Percentiles rank a stretch among this genome's conserved stretches.
These are phyloP conservation scores for Melieria picta DNA, from an alignment of 2,888 invertebrate species.

Conservation along the genomic window DNA sequence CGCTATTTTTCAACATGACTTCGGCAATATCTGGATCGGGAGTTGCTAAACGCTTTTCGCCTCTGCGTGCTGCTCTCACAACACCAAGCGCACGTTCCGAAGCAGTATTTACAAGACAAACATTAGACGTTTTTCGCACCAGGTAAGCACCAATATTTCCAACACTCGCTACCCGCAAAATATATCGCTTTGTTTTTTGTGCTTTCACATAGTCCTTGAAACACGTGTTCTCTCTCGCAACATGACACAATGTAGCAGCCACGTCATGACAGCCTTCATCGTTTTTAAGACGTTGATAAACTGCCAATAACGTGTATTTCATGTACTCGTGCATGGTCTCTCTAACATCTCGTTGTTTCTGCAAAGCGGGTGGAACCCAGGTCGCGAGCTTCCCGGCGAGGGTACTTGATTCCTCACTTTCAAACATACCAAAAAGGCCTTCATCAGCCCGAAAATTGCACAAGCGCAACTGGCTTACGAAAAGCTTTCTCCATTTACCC, in stretches of 20 bases:
- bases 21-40: conserved; percentile 83
- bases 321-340: conserved; percentile 84
- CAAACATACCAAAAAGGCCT: conserved; percentile 84
- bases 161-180: conserved; percentile 78
- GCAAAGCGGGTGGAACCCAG: conserved; percentile 79
- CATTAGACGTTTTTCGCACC: conserved; percentile 75
- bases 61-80: neutral
- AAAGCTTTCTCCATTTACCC: conserved; percentile 77
- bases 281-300: conserved; percentile 80
- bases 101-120: conserved; percentile 67
- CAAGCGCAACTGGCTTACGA: conserved; percentile 80
- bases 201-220: conserved; percentile 69
- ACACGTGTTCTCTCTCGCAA: conserved; percentile 71
- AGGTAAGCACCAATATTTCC: conserved; percentile 82
- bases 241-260: conserved; percentile 78
- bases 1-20: conserved; percentile 80
- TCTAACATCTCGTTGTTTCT: conserved; percentile 83
- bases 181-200: conserved; percentile 70
- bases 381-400: conserved; percentile 74
- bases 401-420: conserved; percentile 78
- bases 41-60: neutral
- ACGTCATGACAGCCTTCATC: conserved; percentile 74
- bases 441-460: conserved; percentile 79
- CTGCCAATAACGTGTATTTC: conserved; percentile 84
- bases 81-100: neutral